Base-by-base conservation (phyloP, 2,888 invertebrate species). In the Caprella mutica region DNA sequence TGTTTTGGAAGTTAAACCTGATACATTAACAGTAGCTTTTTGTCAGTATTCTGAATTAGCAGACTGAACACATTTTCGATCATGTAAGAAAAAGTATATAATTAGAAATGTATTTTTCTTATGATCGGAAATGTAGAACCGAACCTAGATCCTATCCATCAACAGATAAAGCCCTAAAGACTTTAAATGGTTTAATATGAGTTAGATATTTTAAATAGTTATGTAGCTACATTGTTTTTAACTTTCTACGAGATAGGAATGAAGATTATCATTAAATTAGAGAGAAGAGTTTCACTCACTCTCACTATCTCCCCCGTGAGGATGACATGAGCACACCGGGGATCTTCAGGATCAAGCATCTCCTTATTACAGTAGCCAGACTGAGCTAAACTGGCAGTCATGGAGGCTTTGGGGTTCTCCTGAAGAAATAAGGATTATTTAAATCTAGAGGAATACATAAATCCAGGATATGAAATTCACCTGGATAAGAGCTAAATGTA, bases 281-380 rank as follows among this genome's bases (percentile, higher is more conserved):
- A n/a, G n/a, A n/a, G n/a, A n/a, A n/a, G 8, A 14, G 27, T 24
- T 26, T 9, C 8, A 55, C 71, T 66, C 70, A 84, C 84, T 76
- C 78, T 76, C 68, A 77, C 74, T 69, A 85, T 77, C 69, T 75
- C 78, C 46, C 86, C 86, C 17, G 80, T 77, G 1, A 86, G 73
- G 68, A 84, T 80, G 3, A 85, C 76, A 67, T 84, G 78, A 3
- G 84, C 82, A 74, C 86, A 86, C 40, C 84, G 75, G 0, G 86
- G 86, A 71, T 85, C 85, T 74, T 86, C 84, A 0, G 85, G 80
- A 70, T 86, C 85, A 67, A 76, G 80, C 48, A 77, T 70, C 65
- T 81, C 73, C 6, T 70, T 69, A 58, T 76, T 75, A 67, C 86
- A 86, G 70, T 82, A 86, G 56, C 75, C 72, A 2, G 80, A 79